Percentiles rank a stretch among this genome's conserved stretches.
phyloP scores from a whole-genome alignment of 1,140 invertebrate species.

The Colletes gigas region DNA sequence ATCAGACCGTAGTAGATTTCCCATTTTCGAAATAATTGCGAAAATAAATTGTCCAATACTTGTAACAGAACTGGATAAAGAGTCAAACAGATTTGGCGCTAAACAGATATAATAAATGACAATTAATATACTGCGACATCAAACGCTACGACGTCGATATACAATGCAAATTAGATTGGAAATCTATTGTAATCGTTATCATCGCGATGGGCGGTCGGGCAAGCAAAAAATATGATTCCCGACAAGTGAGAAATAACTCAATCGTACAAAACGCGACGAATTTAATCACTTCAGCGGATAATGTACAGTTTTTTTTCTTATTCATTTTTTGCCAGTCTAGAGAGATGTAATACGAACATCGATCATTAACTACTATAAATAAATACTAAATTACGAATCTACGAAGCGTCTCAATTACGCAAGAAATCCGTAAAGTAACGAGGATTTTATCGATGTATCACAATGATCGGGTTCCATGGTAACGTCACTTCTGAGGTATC shows the following conservation, averaged over 20 bases:
- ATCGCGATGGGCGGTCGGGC: no score
- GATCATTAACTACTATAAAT: constrained; percentile 13
- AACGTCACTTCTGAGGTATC: constrained; percentile 54
- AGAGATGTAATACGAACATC: background rate
- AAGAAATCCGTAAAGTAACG: constrained; percentile 59
- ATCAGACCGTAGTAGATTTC: no score
- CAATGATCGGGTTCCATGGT: constrained; percentile 64
- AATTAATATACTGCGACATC: no score
- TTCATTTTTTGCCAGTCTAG: background rate
- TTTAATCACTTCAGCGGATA: constrained; percentile 29
- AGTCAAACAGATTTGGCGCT: no score
- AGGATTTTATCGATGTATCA: constrained; percentile 46
- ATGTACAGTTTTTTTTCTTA: background rate
- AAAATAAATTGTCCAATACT: no score
- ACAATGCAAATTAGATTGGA: background rate
- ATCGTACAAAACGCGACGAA: constrained; percentile 8
- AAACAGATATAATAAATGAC: no score
- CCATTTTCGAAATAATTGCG: no score
- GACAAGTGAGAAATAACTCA: constrained; percentile 25
- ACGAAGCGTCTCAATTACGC: constrained; percentile 49
- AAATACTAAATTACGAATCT: constrained; percentile 46
- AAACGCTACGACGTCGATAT: background rate
- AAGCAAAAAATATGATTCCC: background rate
- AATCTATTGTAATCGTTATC: background rate
- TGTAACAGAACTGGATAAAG: no score